These are phyloP conservation scores for Scaptomyza hsui DNA, from an alignment of 1,140 invertebrate species.

Conservation along the genomic window DNA sequence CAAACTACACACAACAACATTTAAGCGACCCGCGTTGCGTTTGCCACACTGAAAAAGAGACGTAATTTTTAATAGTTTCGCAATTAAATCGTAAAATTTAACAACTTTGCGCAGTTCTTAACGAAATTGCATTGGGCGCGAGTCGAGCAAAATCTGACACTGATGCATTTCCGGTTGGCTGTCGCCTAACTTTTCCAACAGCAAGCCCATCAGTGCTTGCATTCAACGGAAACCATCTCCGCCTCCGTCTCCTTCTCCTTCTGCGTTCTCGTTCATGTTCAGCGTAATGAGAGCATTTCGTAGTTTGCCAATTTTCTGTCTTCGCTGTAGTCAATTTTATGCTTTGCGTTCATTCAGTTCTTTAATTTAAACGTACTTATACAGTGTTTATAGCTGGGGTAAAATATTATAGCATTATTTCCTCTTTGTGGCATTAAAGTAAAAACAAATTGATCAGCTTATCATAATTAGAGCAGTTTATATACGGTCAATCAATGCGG, in stretches of 20 bases:
- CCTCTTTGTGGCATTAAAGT: neutral
- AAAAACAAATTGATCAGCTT: slow-evolving; percentile 4
- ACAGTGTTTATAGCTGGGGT: slow-evolving; percentile 9
- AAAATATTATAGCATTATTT: slow-evolving; percentile 11
- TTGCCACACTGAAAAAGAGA: slow-evolving; percentile 62
- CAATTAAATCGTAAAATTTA: slow-evolving; percentile 83
- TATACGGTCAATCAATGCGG: neutral
- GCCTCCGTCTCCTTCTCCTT: neutral
- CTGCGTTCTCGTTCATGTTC: neutral
- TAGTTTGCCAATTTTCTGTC: slow-evolving; percentile 34
- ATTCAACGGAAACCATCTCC: neutral
- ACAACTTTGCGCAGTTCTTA: slow-evolving; percentile 83
- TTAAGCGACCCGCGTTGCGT: neutral
- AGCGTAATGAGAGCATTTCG: slow-evolving; percentile 34
- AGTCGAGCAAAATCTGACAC: slow-evolving; percentile 68
- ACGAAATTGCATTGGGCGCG: slow-evolving; percentile 65
- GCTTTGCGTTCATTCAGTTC: slow-evolving; percentile 3
- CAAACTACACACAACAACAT: slow-evolving; percentile 5
- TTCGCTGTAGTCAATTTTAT: slow-evolving; percentile 19
- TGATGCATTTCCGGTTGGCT: slow-evolving; percentile 76
- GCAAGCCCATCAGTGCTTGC: neutral
- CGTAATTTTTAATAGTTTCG: slow-evolving; percentile 82
- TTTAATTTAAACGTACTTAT: slow-evolving; percentile 25
- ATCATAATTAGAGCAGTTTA: neutral
- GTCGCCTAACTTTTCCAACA: slow-evolving; percentile 22